Evolutionary conservation across 1,140 invertebrate genomes (phyloP), one percentile per base, ranked within the genome.

Genomic region (Aphidius gifuensis): DNA sequence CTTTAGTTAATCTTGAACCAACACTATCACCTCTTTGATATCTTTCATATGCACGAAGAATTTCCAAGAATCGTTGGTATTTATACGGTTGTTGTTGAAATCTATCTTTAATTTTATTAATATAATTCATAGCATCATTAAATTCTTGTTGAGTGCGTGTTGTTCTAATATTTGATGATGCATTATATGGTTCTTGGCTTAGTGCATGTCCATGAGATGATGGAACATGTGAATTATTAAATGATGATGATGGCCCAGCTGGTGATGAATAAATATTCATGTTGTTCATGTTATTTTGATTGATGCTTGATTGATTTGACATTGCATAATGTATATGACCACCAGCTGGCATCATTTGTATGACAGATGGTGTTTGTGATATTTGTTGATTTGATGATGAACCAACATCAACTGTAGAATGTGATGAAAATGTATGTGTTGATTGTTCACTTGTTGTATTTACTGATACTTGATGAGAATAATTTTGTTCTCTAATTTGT

Each of bases 41-140:
- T 16, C 93, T 96, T 74, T 99, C 16, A 16, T 16, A 16, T 16
- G 16, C 16, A 16, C 16, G 96, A 0, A 99, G 83, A 67, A 99
- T 99, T 78, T 98, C 96, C 68, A 99, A 82, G 80, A 99, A 99
- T 69, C 94, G 87, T 82, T 99, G 98, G 80, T 99, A 99, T 71
- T 98, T 97, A 71, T 98, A 96, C 62, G 97, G 97, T 73, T 98
- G 94, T 1, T 92, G 90, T 85, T 96, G 93, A 82, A 98, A 99
- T 54, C 96, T 93, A 80, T 94, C 94, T 88, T 99, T 99, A 65
- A 99, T 99, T 83, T 99, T 99, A 82, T 99, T 99, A 57, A 99
- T 97, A 81, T 99, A 99, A 75, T 97, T 97, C 66, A 99, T 98
- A 46, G 97, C 97, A 82, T 99, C 96, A 82, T 99, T 98, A 78